Base-by-base conservation (phyloP, 2,797 vertebrate genomes). In the Lepus townsendii region DNA sequence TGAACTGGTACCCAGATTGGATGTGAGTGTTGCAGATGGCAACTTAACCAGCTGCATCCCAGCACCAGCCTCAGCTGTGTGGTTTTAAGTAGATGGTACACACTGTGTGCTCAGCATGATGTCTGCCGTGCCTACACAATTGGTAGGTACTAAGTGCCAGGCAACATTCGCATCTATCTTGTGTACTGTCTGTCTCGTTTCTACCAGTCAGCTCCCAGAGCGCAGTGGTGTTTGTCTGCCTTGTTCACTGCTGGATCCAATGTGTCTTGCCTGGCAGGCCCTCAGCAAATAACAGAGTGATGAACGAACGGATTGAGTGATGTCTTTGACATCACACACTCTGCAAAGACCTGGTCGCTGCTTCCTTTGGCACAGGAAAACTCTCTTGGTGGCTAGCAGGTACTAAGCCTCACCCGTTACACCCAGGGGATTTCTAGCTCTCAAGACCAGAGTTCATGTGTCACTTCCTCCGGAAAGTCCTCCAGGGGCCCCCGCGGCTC, bases 121-220 rank as follows among this genome's bases (percentile, higher is more conserved):
- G 2, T 42, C 32, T 2, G 5, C 11, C 68, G n/a, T 13, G 11
- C 52, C 1, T 5, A 38, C 3, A 19, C 1, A 5, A 27, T 26
- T 2, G 11, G 92, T 1, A 35, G 32, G 75, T 32, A 47, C 42
- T 47, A 47, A 47, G 42, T 47, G 42, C 42, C 42, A 47, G 42
- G 42, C 42, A 47, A 47, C 42, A 47, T 47, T 47, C 42, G 42
- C 42, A 47, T 47, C 42, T 47, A 32, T 20, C 65, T 57, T 22
- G n/a, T n/a, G 47, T 4, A 17, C 22, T 8, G 14, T 3, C 60
- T 35, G 47, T 22, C 71, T 71, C 35, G 12, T 52, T 30, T 57
- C 54, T 32, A 16, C 68, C 68, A 2, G 42, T 35, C 63, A 77
- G 90, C 63, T 78, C 32, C 10, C 3, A 0, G 57, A 26, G 19